phyloP scores from a whole-genome alignment of 2,797 vertebrate genomes.

The Erethizon dorsatum region DNA sequence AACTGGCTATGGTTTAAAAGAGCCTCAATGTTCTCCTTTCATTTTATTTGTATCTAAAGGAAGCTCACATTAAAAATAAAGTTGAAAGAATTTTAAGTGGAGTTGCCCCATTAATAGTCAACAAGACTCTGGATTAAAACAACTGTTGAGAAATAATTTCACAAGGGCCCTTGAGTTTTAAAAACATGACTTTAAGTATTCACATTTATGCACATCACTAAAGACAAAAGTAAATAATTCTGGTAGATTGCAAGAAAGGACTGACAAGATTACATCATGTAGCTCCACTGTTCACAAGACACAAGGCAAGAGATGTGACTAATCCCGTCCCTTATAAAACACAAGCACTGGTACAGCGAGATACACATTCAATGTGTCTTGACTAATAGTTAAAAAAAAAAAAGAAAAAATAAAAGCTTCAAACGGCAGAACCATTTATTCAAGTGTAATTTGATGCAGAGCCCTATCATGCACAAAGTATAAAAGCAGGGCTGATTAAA shows the following conservation, averaged over 20 bases:
- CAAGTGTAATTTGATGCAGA: slow-evolving; percentile 8
- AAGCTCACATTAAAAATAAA: not conserved
- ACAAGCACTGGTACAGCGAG: not conserved
- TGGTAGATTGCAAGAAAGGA: not conserved
- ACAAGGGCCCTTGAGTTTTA: not conserved
- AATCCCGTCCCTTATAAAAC: not conserved
- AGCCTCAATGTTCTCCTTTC: not conserved
- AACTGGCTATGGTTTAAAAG: not conserved
- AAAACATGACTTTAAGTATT: not conserved
- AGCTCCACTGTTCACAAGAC: not conserved
- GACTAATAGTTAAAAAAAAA: not conserved
- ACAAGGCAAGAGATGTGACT: not conserved
- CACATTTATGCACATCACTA: not conserved
- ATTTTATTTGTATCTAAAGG: not conserved
- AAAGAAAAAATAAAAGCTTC: not conserved
- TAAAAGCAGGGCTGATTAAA: slow-evolving; percentile 45
- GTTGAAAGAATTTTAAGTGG: not conserved
- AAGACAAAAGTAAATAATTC: not conserved
- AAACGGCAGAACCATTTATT: not conserved
- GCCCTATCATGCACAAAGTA: not conserved
- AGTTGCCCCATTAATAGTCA: not conserved
- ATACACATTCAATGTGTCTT: not conserved
- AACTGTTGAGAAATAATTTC: not conserved
- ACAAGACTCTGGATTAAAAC: not conserved
- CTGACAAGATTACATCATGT: not conserved